A percentile compares a stretch with the other conserved stretches of the same genome.
Evolutionary conservation across 2,797 vertebrate species (phyloP).

Genomic region (Anguilla anguilla): DNA sequence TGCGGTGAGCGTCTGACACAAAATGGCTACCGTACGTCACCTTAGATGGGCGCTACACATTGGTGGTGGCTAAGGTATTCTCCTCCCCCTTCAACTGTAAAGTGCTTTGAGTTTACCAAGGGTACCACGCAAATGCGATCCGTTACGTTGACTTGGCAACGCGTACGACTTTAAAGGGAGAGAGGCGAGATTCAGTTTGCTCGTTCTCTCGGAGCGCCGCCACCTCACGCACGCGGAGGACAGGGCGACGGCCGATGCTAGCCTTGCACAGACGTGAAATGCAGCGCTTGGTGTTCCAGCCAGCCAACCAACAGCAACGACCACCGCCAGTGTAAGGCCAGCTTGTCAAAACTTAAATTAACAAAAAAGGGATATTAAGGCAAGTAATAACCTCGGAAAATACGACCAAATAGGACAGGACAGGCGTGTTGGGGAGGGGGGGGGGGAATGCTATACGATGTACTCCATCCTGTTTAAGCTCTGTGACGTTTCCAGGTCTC

Average conservation of each 20-base stretch:
- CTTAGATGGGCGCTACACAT: neutral
- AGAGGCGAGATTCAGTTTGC: neutral
- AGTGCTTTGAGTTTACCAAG: neutral
- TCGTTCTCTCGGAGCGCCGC: constrained; percentile 40
- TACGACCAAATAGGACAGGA: constrained; percentile 69
- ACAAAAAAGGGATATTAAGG: constrained; percentile 77
- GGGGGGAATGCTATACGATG: constrained; percentile 80
- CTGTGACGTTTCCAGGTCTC: constrained; percentile 86
- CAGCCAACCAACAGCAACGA: constrained; percentile 80
- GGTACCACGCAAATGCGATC: neutral
- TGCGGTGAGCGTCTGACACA: neutral
- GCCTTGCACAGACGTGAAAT: constrained; percentile 79
- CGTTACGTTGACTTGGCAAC: neutral
- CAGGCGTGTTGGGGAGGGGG: constrained; percentile 61
- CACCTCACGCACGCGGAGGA: constrained; percentile 47
- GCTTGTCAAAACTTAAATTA: constrained; percentile 88
- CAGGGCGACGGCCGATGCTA: constrained; percentile 66
- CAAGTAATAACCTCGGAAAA: constrained; percentile 73
- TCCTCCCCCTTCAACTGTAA: neutral
- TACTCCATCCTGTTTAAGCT: constrained; percentile 82
- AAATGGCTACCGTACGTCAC: neutral
- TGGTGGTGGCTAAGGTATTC: neutral
- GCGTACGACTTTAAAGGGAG: neutral
- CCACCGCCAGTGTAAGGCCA: constrained; percentile 81
- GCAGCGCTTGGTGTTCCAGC: constrained; percentile 75